phyloP scores from a whole-genome alignment of 1,140 invertebrate genomes.

The Leucophenga varia region DNA sequence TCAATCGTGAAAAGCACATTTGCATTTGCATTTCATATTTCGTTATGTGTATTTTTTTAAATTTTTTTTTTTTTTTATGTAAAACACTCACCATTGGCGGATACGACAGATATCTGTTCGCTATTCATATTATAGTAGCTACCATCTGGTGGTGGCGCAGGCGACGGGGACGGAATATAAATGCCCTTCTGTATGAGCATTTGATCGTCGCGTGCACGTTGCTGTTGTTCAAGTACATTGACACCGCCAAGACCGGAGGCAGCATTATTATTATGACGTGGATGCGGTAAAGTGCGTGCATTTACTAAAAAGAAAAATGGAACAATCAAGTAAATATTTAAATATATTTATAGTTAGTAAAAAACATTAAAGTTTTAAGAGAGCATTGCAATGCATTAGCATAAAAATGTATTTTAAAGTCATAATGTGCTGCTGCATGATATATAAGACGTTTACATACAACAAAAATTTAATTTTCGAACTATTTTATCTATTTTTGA shows the following conservation, averaged over 20 bases:
- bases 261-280: slow-evolving; percentile 62
- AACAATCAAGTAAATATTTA: too few relatives aligned
- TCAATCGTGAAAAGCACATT: neutral
- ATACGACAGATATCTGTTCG: slow-evolving; percentile 72
- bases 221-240: slow-evolving; percentile 20
- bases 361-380: too few relatives aligned
- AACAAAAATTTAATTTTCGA: too few relatives aligned
- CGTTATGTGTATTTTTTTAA: neutral
- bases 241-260: slow-evolving; percentile 48
- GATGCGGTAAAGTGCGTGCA: slow-evolving; percentile 66
- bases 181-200: slow-evolving; percentile 70
- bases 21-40: neutral
- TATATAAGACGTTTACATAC: too few relatives aligned
- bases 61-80: neutral
- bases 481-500: too few relatives aligned
- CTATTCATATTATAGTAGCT: slow-evolving; percentile 80
- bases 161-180: slow-evolving; percentile 75
- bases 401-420: too few relatives aligned
- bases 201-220: slow-evolving; percentile 60
- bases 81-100: slow-evolving; percentile 64
- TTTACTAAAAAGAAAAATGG: slow-evolving; percentile 43
- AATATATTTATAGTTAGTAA: too few relatives aligned
- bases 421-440: too few relatives aligned
- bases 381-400: too few relatives aligned
- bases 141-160: slow-evolving; percentile 75